Evolutionary conservation across 1,140 invertebrate genomes (phyloP), one percentile per base, ranked within the genome.

Genomic region (Galleria mellonella): DNA sequence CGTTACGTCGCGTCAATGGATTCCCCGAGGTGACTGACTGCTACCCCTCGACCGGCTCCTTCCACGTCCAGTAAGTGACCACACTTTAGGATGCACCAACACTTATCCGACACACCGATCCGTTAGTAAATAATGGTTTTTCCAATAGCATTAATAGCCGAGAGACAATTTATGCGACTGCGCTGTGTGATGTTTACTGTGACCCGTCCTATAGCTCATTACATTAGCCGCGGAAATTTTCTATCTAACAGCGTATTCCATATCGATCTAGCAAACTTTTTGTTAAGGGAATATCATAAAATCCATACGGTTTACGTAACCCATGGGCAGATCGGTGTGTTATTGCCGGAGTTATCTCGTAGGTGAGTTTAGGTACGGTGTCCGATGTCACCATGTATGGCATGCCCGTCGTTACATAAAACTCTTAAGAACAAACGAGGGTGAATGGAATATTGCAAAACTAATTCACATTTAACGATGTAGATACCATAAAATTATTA

Each of bases 251-350:
- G 39, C 52, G 43, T 69, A 67, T 68, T 62, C 62, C 48, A 41
- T 67, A 77, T 81, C 70, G 76, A 77, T 75, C 64, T 60, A 41
- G 32, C 36, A 51, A 54, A 43, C 14, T 37, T 52, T 60, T 47
- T 38, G 58, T 52, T 56, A 54, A 42, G 55, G 37, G 49, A 58
- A 68, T 66, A 72, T 72, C 66, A 66, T 64, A 64, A 76, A 72
- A 62, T 69, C 56, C 48, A 56, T 42, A 51, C 32, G 59, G 70
- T 79, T 79, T 79, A 79, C 72, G 75, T 75, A 75, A 79, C 56
- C 64, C 61, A 57, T 63, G 65, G 64, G 61, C 54, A 43, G 40
- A 51, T 39, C 55, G 40, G 60, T 56, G 68, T 73, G 62, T 67
- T 72, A 55, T 58, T 55, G 42, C 42, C 17, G 49, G 43, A 55